phyloP scores from a whole-genome alignment of 2,888 invertebrate species.

The Schizotus pectinicornis region DNA sequence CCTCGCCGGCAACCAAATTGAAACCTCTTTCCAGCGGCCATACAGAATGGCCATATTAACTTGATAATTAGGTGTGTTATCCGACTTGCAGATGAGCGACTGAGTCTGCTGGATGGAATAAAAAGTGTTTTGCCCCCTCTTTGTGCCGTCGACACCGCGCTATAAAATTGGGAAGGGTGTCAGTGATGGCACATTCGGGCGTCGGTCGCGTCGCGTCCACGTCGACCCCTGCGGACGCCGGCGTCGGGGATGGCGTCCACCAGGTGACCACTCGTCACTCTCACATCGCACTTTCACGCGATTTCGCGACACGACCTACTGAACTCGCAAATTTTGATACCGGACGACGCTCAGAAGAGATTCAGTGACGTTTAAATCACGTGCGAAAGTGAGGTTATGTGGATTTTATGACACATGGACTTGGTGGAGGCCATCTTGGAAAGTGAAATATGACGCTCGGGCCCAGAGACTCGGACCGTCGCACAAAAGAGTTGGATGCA shows the following conservation, averaged over 20 bases:
- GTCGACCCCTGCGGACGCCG: conserved; percentile 39
- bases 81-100: conserved; percentile 87
- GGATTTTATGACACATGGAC: conserved; percentile 12
- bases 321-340: no score
- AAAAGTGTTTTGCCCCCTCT: conserved; percentile 72
- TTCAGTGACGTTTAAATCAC: conserved; percentile 19
- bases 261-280: conserved; percentile 37
- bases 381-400: conserved; percentile 37
- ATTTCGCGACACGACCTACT: no score
- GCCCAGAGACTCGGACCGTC: neutral
- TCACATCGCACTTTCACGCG: neutral
- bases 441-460: neutral
- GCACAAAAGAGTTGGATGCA: neutral
- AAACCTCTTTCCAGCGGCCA: conserved; percentile 63
- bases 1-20: conserved; percentile 58
- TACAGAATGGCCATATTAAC: conserved; percentile 85
- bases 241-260: conserved; percentile 37
- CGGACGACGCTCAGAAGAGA: neutral
- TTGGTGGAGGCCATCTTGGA: conserved; percentile 32
- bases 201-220: conserved; percentile 54
- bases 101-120: conserved; percentile 73
- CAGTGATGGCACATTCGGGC: conserved; percentile 59
- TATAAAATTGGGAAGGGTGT: conserved; percentile 61
- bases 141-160: conserved; percentile 54
- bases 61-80: conserved; percentile 90